Evolutionary conservation across 2,888 invertebrate genomes (phyloP).

Genomic region (Bimastos eiseni): DNA sequence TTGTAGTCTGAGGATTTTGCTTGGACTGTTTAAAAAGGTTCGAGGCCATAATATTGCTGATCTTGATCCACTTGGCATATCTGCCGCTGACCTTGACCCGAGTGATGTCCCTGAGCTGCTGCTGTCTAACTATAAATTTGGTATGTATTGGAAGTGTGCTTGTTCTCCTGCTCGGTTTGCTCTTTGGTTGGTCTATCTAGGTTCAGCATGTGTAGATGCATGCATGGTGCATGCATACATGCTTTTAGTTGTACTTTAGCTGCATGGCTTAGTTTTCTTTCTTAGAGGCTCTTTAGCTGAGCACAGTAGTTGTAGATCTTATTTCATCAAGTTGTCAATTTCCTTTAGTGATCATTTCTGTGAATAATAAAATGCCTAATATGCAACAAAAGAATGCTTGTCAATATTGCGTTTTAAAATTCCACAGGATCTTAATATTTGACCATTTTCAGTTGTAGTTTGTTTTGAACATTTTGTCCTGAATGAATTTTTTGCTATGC

Average conservation of each 20-base stretch:
- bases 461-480: neutral
- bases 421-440: neutral
- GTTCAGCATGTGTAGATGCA: neutral
- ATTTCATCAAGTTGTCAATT: neutral
- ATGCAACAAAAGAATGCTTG: neutral
- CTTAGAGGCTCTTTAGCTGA: neutral
- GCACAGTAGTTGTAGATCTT: neutral
- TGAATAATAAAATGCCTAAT: neutral
- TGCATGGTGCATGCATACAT: neutral
- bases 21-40: conserved; percentile 48
- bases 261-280: neutral
- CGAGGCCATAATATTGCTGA: conserved; percentile 67
- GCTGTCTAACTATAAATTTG: conserved; percentile 27
- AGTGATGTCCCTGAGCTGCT: conserved; percentile 65
- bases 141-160: conserved; percentile 6
- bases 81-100: conserved; percentile 59
- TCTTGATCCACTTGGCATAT: conserved; percentile 94
- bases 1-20: neutral
- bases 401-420: neutral
- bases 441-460: neutral
- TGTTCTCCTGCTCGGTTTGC: neutral
- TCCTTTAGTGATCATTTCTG: neutral
- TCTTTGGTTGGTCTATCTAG: neutral
- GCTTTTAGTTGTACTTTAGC: neutral
- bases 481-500: neutral